These are phyloP conservation scores for Entomobrya proxima DNA, from an alignment of 2,888 invertebrate genomes.

Conservation along the genomic window DNA sequence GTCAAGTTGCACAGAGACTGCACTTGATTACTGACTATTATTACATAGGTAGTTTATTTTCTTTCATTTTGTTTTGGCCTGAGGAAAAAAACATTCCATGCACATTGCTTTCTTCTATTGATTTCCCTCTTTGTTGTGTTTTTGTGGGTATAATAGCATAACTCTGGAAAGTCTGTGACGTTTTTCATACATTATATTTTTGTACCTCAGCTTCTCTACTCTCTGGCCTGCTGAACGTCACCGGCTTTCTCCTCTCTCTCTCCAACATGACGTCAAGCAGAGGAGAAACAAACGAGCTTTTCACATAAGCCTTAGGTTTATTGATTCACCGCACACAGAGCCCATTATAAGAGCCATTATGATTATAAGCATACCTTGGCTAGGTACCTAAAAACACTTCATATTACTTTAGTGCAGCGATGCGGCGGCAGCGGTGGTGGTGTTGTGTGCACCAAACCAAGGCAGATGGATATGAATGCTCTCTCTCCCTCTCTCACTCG, in stretches of 20 bases:
- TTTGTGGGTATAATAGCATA: too few relatives aligned
- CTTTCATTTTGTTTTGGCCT: background rate
- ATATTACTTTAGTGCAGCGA: too few relatives aligned
- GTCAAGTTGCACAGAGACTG: too few relatives aligned
- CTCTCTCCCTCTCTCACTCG: too few relatives aligned
- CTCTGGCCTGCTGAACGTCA: conserved; percentile 74
- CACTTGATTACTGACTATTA: too few relatives aligned
- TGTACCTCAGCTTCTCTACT: too few relatives aligned
- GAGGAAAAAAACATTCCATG: background rate
- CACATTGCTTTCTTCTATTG: conserved; percentile 63
- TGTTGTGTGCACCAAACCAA: too few relatives aligned
- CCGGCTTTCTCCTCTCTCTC: conserved; percentile 64
- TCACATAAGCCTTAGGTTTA: conserved; percentile 70
- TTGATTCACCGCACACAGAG: conserved; percentile 20
- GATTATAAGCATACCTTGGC: too few relatives aligned
- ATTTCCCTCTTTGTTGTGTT: conserved; percentile 73
- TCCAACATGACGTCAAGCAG: conserved; percentile 75
- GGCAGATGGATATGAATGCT: too few relatives aligned
- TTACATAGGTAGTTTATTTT: background rate
- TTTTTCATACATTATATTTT: conserved; percentile 70
- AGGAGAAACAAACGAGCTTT: conserved; percentile 36
- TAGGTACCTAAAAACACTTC: too few relatives aligned
- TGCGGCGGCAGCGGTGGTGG: background rate
- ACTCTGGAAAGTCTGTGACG: conserved; percentile 74
- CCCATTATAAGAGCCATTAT: too few relatives aligned